phyloP scores from a whole-genome alignment of 2,797 vertebrate species.

The Typhlichthys subterraneus region DNA sequence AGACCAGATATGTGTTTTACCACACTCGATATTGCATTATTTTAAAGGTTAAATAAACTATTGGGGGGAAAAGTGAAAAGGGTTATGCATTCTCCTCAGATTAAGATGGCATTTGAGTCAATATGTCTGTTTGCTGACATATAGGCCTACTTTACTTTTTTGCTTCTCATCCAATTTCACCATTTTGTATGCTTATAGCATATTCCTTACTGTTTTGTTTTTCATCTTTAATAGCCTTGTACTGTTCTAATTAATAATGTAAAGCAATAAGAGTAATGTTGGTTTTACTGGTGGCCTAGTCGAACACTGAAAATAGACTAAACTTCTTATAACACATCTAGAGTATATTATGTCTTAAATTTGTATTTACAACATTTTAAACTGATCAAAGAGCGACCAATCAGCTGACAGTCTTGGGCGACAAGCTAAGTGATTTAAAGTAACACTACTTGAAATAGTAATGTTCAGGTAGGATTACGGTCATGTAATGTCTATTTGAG shows the following conservation, averaged over 20 bases:
- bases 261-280: constrained; percentile 17
- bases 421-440: constrained; percentile 1
- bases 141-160: constrained; percentile 23
- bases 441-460: too few species aligned
- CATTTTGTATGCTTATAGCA: constrained; percentile 1
- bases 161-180: neutral
- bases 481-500: neutral
- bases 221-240: constrained; percentile 21
- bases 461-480: too few species aligned
- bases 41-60: constrained; percentile 19
- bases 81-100: constrained; percentile 1
- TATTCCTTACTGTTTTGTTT: constrained; percentile 20
- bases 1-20: constrained; percentile 36
- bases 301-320: constrained; percentile 1
- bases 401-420: constrained; percentile 7
- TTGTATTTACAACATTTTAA: neutral
- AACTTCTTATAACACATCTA: constrained; percentile 7
- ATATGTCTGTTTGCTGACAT: constrained; percentile 12
- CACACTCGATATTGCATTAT: constrained; percentile 29
- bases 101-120: constrained; percentile 6
- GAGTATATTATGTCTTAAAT: too few species aligned
- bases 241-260: constrained; percentile 27
- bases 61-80: neutral
- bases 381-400: constrained; percentile 1
- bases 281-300: constrained; percentile 33